Percentiles rank a stretch among this genome's conserved stretches.
Conservation (phyloP, 1,140 invertebrate species). For the Pemphigus obesinymphae region DNA sequence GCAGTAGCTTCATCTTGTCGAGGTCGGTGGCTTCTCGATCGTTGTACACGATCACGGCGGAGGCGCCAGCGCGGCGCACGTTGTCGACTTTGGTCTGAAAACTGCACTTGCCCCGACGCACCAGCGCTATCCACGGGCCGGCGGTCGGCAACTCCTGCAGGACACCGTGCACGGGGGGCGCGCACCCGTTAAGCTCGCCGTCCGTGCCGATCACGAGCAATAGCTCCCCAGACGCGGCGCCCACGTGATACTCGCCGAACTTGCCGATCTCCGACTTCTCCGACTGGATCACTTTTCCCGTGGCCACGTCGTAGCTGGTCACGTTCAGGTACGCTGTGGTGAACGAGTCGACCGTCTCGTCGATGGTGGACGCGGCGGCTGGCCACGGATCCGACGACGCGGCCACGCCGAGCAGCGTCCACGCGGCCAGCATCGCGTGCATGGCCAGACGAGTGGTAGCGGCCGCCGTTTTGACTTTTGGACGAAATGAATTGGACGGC, state of each 20-base stretch:
- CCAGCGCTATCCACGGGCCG: constrained; percentile 69
- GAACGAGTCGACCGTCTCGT: constrained; percentile 47
- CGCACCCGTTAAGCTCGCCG: constrained; percentile 63
- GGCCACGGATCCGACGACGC: neutral
- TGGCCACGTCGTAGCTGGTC: constrained; percentile 48
- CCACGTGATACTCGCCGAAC: constrained; percentile 63
- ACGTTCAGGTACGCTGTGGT: constrained; percentile 50
- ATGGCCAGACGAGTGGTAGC: neutral
- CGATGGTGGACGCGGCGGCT: neutral
- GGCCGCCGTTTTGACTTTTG: neutral
- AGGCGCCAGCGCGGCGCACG: constrained; percentile 63
- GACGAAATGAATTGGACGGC: neutral
- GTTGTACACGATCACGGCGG: constrained; percentile 71
- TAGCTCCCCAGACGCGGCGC: constrained; percentile 57
- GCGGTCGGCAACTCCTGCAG: constrained; percentile 47
- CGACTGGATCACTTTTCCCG: constrained; percentile 41
- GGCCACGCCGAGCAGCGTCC: constrained; percentile 12
- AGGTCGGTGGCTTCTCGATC: constrained; percentile 60
- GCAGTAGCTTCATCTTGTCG: constrained; percentile 66
- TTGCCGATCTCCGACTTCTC: constrained; percentile 60
- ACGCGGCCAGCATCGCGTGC: constrained; percentile 11
- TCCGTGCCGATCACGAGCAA: constrained; percentile 57
- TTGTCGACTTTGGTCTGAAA: constrained; percentile 72
- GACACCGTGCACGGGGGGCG: constrained; percentile 52
- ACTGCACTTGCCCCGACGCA: constrained; percentile 66